phyloP scores from a whole-genome alignment of 2,113 vertebrate genomes.

The Choloepus hoffmanni region DNA sequence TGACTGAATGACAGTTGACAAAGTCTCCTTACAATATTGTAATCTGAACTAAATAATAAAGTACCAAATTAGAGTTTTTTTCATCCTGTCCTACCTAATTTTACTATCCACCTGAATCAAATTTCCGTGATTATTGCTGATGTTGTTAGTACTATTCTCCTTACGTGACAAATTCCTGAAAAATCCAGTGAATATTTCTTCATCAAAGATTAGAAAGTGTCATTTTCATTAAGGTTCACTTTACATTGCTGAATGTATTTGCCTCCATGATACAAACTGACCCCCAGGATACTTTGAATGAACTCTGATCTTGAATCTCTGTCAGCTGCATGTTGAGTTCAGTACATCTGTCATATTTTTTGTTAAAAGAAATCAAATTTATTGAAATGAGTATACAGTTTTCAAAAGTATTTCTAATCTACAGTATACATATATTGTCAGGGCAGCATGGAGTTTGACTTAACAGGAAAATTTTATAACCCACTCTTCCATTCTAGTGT shows the following conservation, averaged over 20 bases:
- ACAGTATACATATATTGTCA: conserved; percentile 58
- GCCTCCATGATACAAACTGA: neutral
- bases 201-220: conserved; percentile 25
- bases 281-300: neutral
- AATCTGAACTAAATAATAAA: neutral
- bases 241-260: conserved; percentile 27
- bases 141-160: neutral
- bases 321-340: conserved; percentile 35
- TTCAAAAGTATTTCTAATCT: conserved; percentile 55
- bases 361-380: conserved; percentile 58
- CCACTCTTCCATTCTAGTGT: conserved; percentile 64
- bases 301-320: conserved; percentile 25
- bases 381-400: conserved; percentile 54
- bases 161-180: neutral
- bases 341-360: conserved; percentile 51
- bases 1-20: neutral
- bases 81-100: neutral
- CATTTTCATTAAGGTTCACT: neutral
- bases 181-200: neutral
- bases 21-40: neutral
- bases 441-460: conserved; percentile 45
- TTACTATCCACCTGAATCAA: neutral
- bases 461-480: conserved; percentile 62
- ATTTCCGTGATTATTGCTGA: neutral
- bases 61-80: neutral